Conservation (phyloP, 2,113 vertebrate genomes). For the Chlamydotis undulata region DNA sequence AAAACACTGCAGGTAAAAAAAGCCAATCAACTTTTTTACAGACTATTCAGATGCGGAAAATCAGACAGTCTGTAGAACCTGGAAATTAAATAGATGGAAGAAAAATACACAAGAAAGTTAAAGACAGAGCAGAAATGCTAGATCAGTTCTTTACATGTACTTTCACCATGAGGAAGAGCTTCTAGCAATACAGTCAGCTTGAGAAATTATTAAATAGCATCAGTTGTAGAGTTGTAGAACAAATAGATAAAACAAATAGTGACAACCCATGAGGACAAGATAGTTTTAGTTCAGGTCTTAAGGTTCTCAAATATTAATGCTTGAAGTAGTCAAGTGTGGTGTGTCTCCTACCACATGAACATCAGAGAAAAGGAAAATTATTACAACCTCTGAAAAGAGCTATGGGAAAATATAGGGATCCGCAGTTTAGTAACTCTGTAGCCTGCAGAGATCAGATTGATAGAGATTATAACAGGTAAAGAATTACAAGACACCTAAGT, state of each 20-base stretch:
- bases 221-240: not conserved
- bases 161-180: not conserved
- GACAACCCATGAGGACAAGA: not conserved
- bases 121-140: not conserved
- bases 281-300: not conserved
- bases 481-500: not conserved
- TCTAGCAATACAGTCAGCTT: not conserved
- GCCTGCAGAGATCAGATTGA: not conserved
- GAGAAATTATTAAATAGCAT: not conserved
- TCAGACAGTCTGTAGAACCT: not conserved
- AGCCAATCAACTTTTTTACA: not conserved
- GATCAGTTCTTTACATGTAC: not conserved
- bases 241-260: not conserved
- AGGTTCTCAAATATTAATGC: not conserved
- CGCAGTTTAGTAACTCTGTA: not conserved
- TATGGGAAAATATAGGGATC: not conserved
- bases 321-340: not conserved
- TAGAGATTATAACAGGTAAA: not conserved
- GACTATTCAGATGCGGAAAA: not conserved
- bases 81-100: not conserved
- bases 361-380: not conserved
- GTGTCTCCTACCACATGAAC: not conserved
- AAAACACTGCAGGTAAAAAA: not conserved
- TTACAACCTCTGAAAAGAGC: not conserved
- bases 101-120: not conserved